A percentile compares a stretch with the other conserved stretches of the same genome.
These are phyloP conservation scores for Anisognathus igniventris DNA, from an alignment of 2,797 vertebrate genomes.

Conservation along the genomic window DNA sequence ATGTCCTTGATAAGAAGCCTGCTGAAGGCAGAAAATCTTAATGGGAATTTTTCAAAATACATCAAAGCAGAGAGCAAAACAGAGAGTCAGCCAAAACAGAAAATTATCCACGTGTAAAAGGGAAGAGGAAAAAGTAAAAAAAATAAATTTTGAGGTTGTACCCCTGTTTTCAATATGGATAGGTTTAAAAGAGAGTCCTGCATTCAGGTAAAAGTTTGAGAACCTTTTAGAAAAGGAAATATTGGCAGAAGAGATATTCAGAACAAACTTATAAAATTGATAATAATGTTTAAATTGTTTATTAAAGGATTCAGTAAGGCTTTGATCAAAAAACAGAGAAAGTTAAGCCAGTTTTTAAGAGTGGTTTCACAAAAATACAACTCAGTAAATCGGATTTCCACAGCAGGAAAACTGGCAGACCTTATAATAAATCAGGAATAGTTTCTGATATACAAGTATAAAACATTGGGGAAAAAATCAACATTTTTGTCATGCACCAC, in stretches of 20 bases:
- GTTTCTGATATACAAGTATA: not conserved
- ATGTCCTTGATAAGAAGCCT: not conserved
- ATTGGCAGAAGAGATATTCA: not conserved
- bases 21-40: not conserved
- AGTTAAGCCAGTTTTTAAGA: not conserved
- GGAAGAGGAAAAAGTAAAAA: fast-evolving
- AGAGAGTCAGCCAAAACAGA: not conserved
- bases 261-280: not conserved
- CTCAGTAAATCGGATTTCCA: not conserved
- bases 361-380: not conserved
- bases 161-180: not conserved
- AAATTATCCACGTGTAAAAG: not conserved
- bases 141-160: not conserved
- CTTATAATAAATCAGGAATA: not conserved
- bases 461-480: not conserved
- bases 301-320: not conserved
- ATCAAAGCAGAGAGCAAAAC: not conserved
- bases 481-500: not conserved
- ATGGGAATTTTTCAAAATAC: not conserved
- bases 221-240: not conserved
- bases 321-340: not conserved
- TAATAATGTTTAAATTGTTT: not conserved
- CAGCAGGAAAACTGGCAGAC: not conserved
- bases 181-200: not conserved
- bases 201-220: not conserved